phyloP scores from a whole-genome alignment of 1,140 invertebrate species.

The Papilio dardanus region DNA sequence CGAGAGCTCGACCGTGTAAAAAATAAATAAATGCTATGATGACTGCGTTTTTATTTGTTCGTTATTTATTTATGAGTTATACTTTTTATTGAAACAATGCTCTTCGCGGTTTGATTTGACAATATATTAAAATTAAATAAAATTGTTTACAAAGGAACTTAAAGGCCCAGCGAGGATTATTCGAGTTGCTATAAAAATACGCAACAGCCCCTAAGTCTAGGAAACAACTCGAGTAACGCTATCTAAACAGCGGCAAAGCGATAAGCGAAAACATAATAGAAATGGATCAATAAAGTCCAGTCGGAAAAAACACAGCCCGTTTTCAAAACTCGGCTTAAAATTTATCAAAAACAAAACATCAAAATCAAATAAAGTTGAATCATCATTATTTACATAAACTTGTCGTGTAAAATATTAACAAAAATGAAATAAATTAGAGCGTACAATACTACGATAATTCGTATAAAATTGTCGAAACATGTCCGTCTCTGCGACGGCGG shows the following conservation, averaged over 20 bases:
- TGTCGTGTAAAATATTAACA: conserved; percentile 26
- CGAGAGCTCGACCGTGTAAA: conserved; percentile 47
- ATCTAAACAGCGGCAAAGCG: conserved; percentile 21
- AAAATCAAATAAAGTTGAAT: conserved; percentile 25
- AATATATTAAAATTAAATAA: conserved; percentile 14
- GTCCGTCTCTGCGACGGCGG: background rate
- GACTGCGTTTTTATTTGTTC: conserved; percentile 17
- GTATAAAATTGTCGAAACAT: conserved; percentile 33
- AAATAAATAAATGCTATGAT: conserved; percentile 59
- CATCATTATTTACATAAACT: conserved; percentile 21
- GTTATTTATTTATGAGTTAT: background rate
- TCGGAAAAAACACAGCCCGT: conserved; percentile 31
- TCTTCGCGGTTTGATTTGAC: background rate
- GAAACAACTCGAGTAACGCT: conserved; percentile 6
- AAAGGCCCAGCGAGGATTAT: conserved; percentile 1
- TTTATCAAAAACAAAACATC: conserved; percentile 35
- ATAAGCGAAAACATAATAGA: conserved; percentile 33
- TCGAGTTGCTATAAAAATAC: background rate
- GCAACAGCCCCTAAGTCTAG: background rate
- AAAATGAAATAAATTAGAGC: conserved; percentile 11
- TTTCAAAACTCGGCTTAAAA: conserved; percentile 34
- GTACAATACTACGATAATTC: conserved; percentile 22
- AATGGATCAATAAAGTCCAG: conserved; percentile 32
- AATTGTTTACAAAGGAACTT: conserved; percentile 14
- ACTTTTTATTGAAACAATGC: background rate